Evolutionary conservation across 2,113 vertebrate species (phyloP), one percentile per base, ranked within the genome.

Genomic region (Nibea coibor): DNA sequence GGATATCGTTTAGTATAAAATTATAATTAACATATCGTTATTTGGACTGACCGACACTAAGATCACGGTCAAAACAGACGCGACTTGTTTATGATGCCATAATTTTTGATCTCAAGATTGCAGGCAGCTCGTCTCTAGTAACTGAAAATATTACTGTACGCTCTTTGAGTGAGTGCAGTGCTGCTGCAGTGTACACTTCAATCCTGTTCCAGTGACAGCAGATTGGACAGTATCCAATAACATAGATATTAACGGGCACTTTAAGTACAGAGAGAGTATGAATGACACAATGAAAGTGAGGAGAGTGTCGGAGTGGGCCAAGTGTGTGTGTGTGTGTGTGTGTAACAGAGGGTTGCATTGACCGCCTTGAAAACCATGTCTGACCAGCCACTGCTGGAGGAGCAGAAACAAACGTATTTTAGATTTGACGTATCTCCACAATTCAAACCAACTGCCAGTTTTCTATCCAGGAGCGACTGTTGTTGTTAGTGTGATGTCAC

Each of bases 261-360:
- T 87, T 83, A 83, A 47, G 65, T 28, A 62, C 48, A 70, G 61
- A 71, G 64, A 66, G 64, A 75, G 42, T 73, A 83, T 74, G 67
- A 90, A 83, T 87, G 85, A 72, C 70, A 82, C n/a, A 20, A 81
- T 88, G 47, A 80, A 82, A 89, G 83, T 16, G 48, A 86, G 50
- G 42, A 72, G 64, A 64, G 69, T 47, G 28, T 28, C 19, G 39
- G 39, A 66, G 42, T 24, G 45, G 84, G 83, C 67, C 54, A 43
- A 58, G 26, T 69, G 11, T 39, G 7, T 39, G 31, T 31, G 31
- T 31, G 61, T 26, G 54, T 80, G 61, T 64, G 53, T 39, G 61
- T 80, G 61, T 31, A 42, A 35, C 20, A 45, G 72, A 81, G 53
- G 19, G 58, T 65, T 82, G 61, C 31, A 45, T 78, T 76, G 59